Conservation (phyloP, 2,797 vertebrate genomes). For the Myripristis jacobus region DNA sequence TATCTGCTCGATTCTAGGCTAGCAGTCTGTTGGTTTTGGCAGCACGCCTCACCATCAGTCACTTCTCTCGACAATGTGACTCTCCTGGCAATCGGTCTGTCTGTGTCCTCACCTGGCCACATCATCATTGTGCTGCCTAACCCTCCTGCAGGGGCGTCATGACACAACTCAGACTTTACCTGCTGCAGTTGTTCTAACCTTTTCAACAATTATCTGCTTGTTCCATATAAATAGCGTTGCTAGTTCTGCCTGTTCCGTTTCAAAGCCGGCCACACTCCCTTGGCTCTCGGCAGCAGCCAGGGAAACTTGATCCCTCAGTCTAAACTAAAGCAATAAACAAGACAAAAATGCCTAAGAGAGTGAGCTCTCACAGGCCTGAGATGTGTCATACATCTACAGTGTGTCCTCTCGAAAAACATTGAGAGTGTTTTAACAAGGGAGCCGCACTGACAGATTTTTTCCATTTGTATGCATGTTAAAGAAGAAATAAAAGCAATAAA, state of each 20-base stretch:
- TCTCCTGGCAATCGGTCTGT: constrained; percentile 13
- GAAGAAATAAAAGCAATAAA: constrained; percentile 36
- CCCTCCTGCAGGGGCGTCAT: constrained; percentile 48
- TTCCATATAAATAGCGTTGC: constrained; percentile 74
- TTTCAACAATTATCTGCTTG: constrained; percentile 77
- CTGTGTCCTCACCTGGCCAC: constrained; percentile 29
- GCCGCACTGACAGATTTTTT: constrained; percentile 48
- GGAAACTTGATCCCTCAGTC: constrained; percentile 71
- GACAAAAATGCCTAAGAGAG: constrained; percentile 63
- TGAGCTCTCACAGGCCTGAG: constrained; percentile 41
- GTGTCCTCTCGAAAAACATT: constrained; percentile 57
- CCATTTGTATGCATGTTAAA: constrained; percentile 35
- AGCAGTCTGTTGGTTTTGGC: constrained; percentile 30
- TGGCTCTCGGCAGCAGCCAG: constrained; percentile 50
- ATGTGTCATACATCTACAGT: constrained; percentile 49
- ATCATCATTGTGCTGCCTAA: constrained; percentile 20
- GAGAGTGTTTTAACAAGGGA: constrained; percentile 42
- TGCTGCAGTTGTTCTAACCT: constrained; percentile 64
- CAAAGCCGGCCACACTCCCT: constrained; percentile 54
- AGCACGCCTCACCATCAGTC: constrained; percentile 25
- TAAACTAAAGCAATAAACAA: constrained; percentile 76
- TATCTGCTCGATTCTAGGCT: background rate
- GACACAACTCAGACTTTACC: constrained; percentile 64
- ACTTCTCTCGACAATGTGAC: constrained; percentile 19
- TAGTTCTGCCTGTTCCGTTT: constrained; percentile 78